phyloP scores from a whole-genome alignment of 2,888 invertebrate species.

The Trichopria drosophilae region DNA sequence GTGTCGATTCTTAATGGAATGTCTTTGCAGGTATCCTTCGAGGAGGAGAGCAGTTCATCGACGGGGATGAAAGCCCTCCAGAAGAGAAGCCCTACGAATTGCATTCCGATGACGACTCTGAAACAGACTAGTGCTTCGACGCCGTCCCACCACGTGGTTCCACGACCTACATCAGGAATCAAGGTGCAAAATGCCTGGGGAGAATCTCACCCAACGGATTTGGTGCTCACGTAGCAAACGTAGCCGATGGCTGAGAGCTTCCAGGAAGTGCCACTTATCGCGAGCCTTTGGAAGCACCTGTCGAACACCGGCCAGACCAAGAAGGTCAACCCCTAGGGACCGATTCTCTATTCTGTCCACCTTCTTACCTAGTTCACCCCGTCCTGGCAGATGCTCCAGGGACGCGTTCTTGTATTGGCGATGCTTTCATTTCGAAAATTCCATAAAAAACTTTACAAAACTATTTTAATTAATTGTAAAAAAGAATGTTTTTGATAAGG shows the following conservation, averaged over 20 bases:
- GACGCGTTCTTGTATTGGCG: too few species aligned
- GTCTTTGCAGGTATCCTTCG: slow-evolving; percentile 50
- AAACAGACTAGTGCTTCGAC: slow-evolving; percentile 41
- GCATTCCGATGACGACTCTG: slow-evolving; percentile 49
- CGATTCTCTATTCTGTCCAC: too few species aligned
- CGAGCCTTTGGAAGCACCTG: slow-evolving; percentile 51
- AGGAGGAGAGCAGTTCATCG: slow-evolving; percentile 46
- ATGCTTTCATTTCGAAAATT: too few species aligned
- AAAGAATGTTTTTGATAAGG: too few species aligned
- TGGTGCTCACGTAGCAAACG: slow-evolving; percentile 53
- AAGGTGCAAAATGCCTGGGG: slow-evolving; percentile 52
- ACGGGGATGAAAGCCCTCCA: slow-evolving; percentile 33
- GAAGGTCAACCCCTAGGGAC: too few species aligned
- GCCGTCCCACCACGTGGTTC: slow-evolving; percentile 44
- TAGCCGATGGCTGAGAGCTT: slow-evolving; percentile 51
- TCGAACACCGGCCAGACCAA: slow-evolving; percentile 5
- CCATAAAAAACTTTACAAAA: too few species aligned
- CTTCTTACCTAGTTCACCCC: too few species aligned
- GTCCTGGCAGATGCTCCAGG: too few species aligned
- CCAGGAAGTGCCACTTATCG: slow-evolving; percentile 52
- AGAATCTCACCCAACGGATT: slow-evolving; percentile 48
- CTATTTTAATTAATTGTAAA: too few species aligned
- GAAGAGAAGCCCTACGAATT: slow-evolving; percentile 36
- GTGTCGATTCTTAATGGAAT: neutral
- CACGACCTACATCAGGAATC: slow-evolving; percentile 45